phyloP scores from a whole-genome alignment of 2,113 vertebrate species.

The Pyxicephalus adspersus region DNA sequence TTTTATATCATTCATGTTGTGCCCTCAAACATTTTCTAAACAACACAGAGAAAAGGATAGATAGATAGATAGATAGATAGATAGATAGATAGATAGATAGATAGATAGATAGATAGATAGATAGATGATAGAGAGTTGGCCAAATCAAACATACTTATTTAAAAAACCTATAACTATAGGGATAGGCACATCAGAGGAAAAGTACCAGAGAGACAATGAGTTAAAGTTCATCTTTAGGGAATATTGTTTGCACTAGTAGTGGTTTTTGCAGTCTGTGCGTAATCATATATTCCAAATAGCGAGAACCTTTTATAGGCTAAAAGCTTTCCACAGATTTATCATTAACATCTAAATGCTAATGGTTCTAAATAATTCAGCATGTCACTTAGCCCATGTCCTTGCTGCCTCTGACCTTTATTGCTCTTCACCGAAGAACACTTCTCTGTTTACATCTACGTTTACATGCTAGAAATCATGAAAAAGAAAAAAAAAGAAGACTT shows the following conservation, averaged over 20 bases:
- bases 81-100: not conserved
- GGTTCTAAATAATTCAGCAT: constrained; percentile 77
- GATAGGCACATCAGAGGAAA: not conserved
- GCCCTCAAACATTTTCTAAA: too few relatives aligned
- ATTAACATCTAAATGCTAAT: constrained; percentile 73
- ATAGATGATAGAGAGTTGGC: not conserved
- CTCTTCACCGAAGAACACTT: constrained; percentile 18
- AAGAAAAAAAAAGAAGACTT: not conserved
- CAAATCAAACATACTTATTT: not conserved
- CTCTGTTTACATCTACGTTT: constrained; percentile 25
- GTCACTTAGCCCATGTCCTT: constrained; percentile 69
- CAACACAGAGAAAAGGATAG: not conserved
- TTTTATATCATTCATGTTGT: too few relatives aligned
- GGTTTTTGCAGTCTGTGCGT: constrained; percentile 45
- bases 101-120: not conserved
- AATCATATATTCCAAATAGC: constrained; percentile 48
- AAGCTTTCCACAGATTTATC: constrained; percentile 68
- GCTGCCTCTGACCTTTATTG: constrained; percentile 60
- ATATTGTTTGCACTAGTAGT: constrained; percentile 28
- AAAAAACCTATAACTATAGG: not conserved
- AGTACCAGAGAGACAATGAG: not conserved
- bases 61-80: not conserved
- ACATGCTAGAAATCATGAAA: not conserved
- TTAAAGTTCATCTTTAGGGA: constrained; percentile 16
- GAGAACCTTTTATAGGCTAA: constrained; percentile 69